Evolutionary conservation across 2,113 vertebrate species (phyloP).

Genomic region (Daboia siamensis): DNA sequence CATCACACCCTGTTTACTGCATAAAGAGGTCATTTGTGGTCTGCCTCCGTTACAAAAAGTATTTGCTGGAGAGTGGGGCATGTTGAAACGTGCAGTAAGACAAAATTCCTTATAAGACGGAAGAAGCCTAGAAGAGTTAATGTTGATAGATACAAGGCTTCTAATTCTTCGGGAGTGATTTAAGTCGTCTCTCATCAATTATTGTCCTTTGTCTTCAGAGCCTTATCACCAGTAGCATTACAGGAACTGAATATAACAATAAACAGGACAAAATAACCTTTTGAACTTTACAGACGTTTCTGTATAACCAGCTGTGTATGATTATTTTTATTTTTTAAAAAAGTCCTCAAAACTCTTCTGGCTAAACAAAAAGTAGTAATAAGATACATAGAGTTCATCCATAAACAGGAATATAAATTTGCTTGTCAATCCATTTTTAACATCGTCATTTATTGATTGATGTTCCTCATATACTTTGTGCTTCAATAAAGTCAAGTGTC

Average conservation of each 20-base stretch:
- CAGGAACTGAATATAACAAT: constrained; percentile 93
- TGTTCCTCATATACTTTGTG: background rate
- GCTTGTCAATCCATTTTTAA: constrained; percentile 29
- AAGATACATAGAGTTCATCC: background rate
- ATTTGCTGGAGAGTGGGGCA: background rate
- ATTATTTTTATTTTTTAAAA: constrained; percentile 53
- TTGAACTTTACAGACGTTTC: constrained; percentile 83
- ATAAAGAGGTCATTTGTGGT: constrained; percentile 92
- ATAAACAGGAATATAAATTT: background rate
- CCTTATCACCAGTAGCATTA: constrained; percentile 87
- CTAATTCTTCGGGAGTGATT: constrained; percentile 77
- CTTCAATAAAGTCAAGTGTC: background rate
- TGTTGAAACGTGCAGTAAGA: constrained; percentile 60
- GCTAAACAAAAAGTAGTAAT: background rate
- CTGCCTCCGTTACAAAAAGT: constrained; percentile 74
- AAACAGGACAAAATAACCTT: constrained; percentile 77
- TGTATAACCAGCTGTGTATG: constrained; percentile 78
- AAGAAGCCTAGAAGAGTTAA: constrained; percentile 71
- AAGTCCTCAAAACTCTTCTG: background rate
- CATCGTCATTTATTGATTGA: background rate
- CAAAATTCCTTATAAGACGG: constrained; percentile 71
- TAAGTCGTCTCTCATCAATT: constrained; percentile 82
- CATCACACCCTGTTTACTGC: constrained; percentile 88
- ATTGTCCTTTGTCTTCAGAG: constrained; percentile 85
- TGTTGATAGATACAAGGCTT: constrained; percentile 72